phyloP scores from a whole-genome alignment of 2,888 invertebrate species.

The Balanococcus diminutus region DNA sequence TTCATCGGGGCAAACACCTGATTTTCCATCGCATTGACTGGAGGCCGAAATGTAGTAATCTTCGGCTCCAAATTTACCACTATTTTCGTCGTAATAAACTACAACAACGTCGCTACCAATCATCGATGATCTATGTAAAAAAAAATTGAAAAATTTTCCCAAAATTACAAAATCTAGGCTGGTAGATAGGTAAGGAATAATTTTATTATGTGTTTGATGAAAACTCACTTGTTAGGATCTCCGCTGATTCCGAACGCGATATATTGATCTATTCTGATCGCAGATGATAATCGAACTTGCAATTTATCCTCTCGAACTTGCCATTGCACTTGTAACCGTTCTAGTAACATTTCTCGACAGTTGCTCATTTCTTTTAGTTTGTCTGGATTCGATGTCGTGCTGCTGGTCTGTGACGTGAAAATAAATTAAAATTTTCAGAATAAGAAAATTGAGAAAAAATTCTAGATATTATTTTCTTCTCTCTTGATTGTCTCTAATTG shows the following conservation, averaged over 20 bases:
- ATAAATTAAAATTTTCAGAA: not conserved
- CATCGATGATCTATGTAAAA: constrained; percentile 61
- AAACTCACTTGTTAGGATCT: constrained; percentile 60
- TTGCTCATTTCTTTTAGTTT: constrained; percentile 69
- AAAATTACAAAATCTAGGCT: not conserved
- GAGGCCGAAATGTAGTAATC: constrained; percentile 85
- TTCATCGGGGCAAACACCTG: constrained; percentile 85
- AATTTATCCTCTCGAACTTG: constrained; percentile 74
- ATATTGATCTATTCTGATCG: constrained; percentile 82
- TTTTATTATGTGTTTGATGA: not conserved
- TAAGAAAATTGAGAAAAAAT: not conserved
- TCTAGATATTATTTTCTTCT: not conserved
- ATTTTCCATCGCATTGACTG: constrained; percentile 65
- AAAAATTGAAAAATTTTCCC: not conserved
- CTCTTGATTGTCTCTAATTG: too few relatives aligned
- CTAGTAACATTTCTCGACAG: constrained; percentile 83
- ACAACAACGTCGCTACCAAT: constrained; percentile 82
- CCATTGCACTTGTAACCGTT: constrained; percentile 86
- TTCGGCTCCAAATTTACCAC: constrained; percentile 72
- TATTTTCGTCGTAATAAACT: constrained; percentile 71
- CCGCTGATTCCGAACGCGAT: constrained; percentile 88
- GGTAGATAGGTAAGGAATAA: too few relatives aligned
- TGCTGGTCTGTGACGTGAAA: constrained; percentile 76
- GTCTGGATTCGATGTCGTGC: constrained; percentile 70
- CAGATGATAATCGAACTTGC: constrained; percentile 78